Base-by-base conservation (phyloP, 2,888 invertebrate species). In the Sturmia bella region DNA sequence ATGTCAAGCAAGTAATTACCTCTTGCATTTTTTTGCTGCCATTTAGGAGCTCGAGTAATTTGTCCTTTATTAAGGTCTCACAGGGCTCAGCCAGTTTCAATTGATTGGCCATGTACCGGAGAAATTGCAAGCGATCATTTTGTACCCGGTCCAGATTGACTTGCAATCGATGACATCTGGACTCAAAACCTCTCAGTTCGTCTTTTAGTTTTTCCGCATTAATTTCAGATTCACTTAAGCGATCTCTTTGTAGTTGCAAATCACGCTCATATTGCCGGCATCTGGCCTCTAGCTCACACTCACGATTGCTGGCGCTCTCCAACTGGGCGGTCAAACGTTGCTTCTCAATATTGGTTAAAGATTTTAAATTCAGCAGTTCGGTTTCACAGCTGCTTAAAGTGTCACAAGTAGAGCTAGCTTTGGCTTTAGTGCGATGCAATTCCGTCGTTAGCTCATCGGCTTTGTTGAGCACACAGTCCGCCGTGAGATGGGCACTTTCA, bases 401-500 rank as follows among this genome's bases (percentile, higher is more conserved):
- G 84, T 90, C 92, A 87, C 89, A 91, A 81, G 89, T 91, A 83
- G 88, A 88, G 73, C 84, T 88, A 70, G 89, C 85, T 89, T 92
- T 94, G 24, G 93, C 93, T 85, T 94, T 93, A 12, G 94, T 90
- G 72, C 95, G 92, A 17, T 93, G 93, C 61, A 93, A 92, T 86
- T 95, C 96, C 88, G 95, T 95, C 21, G 96, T 94, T 17, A 96
- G 91, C 90, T 96, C 96, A 7, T 95, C 93, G 6, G 95, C 95
- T 89, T 95, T 95, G 74, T 94, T 94, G n/a, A 96, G 92, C 5
- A 96, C 92, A 83, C 93, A 93, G 87, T 96, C 96, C 0, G 95
- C 93, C 0, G 94, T 93, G 5, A 92, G 91, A 87, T 94, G 94
- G 0, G 92, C 90, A 45, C 92, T 92, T 80, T 95, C 95, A 86